Conservation (phyloP, 1,140 invertebrate species). For the Musca domestica region DNA sequence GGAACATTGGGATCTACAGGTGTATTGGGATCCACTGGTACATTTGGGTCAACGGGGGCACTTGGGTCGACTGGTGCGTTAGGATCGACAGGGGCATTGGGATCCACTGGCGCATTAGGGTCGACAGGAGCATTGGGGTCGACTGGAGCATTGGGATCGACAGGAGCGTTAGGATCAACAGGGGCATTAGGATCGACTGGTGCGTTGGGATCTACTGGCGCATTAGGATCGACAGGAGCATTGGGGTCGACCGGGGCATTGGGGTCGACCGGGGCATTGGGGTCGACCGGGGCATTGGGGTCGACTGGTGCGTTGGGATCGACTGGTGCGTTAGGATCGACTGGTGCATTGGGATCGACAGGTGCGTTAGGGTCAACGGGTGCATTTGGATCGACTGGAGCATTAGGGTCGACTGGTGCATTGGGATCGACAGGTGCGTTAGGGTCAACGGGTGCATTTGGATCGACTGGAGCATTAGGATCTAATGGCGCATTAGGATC, state of each 20-base stretch:
- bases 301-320: slow-evolving; percentile 11
- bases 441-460: slow-evolving; percentile 22
- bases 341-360: not conserved
- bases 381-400: slow-evolving; percentile 16
- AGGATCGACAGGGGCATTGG: slow-evolving; percentile 28
- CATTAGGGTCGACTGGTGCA: slow-evolving; percentile 20
- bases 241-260: not conserved
- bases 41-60: slow-evolving; percentile 5
- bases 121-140: slow-evolving; percentile 29
- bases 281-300: slow-evolving; percentile 22
- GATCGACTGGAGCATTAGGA: slow-evolving; percentile 25
- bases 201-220: slow-evolving; percentile 4
- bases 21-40: slow-evolving; percentile 6
- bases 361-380: slow-evolving; percentile 13
- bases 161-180: slow-evolving; percentile 22
- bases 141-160: slow-evolving; percentile 25
- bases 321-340: slow-evolving; percentile 10
- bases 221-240: slow-evolving; percentile 13
- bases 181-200: slow-evolving; percentile 24
- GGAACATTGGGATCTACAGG: slow-evolving; percentile 24
- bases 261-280: slow-evolving; percentile 20
- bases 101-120: slow-evolving; percentile 25
- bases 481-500: slow-evolving; percentile 23
- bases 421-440: slow-evolving; percentile 25
- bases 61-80: slow-evolving; percentile 14